Evolutionary conservation across 30 jellyfish, hydroid and myxozoan genomes (phyloP).

Genomic region (Catostylus mosaicus): DNA sequence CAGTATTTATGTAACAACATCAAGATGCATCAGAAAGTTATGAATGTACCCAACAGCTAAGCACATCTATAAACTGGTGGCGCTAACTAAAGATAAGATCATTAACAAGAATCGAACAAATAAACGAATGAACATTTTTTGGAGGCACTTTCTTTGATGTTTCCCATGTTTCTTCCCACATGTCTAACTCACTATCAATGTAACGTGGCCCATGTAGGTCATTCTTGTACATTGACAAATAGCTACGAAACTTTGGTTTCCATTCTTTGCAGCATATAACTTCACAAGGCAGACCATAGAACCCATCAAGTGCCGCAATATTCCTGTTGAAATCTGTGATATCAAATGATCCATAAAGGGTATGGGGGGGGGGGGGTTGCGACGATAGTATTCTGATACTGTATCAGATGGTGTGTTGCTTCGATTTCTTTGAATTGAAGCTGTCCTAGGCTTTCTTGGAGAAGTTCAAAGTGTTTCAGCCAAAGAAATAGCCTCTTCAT

Average conservation of each 20-base stretch:
- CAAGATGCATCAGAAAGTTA: too few species aligned
- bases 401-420: slow-evolving; percentile 37
- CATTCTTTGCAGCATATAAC: slow-evolving; percentile 3
- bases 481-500: slow-evolving; percentile 30
- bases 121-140: background rate
- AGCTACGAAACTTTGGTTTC: slow-evolving; percentile 17
- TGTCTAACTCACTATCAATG: slow-evolving; percentile 27
- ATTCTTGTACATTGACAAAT: slow-evolving; percentile 5
- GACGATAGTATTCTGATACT: slow-evolving; percentile 41
- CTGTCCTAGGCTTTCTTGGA: slow-evolving; percentile 61
- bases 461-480: slow-evolving; percentile 32
- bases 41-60: too few species aligned
- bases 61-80: too few species aligned
- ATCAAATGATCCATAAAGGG: slow-evolving; percentile 51
- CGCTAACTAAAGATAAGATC: too few species aligned
- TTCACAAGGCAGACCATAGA: slow-evolving; percentile 25
- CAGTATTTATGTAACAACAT: too few species aligned
- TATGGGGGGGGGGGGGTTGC: background rate
- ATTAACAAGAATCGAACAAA: too few species aligned
- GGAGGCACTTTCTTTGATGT: slow-evolving; percentile 18
- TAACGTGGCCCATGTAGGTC: slow-evolving; percentile 61
- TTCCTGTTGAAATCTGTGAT: slow-evolving; percentile 19
- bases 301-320: slow-evolving; percentile 26
- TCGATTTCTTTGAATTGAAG: slow-evolving; percentile 24
- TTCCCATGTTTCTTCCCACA: slow-evolving; percentile 56